Evolutionary conservation across 2,113 vertebrate species (phyloP).

Genomic region (Epinephelus cyanopodus): DNA sequence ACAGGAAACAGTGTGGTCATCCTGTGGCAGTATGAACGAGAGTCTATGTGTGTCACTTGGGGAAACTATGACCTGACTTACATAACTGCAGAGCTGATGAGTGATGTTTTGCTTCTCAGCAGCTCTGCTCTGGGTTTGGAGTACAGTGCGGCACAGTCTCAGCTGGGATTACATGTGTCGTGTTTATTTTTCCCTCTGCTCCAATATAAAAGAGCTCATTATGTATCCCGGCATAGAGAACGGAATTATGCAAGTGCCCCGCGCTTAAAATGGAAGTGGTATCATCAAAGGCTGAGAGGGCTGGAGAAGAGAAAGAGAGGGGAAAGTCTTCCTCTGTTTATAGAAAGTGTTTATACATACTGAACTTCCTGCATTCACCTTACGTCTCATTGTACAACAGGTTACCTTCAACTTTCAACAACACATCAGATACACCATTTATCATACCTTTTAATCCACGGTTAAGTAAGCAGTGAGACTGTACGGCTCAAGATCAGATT

Average conservation of each 20-base stretch:
- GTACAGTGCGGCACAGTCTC: conserved; percentile 2
- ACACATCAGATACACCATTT: background rate
- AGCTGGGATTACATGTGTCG: conserved; percentile 30
- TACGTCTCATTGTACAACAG: background rate
- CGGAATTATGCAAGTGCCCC: background rate
- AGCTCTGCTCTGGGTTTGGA: conserved; percentile 24
- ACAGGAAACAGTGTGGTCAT: conserved; percentile 11
- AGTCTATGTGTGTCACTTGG: conserved; percentile 38
- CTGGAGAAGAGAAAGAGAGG: background rate
- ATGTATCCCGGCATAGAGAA: conserved; percentile 1
- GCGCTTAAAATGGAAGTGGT: background rate
- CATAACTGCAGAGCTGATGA: conserved; percentile 44
- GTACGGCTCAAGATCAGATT: background rate
- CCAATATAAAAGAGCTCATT: conserved; percentile 35
- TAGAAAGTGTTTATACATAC: background rate
- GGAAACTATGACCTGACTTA: conserved; percentile 56
- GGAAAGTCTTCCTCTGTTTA: background rate
- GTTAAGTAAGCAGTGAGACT: background rate
- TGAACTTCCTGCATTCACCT: no score
- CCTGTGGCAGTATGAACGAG: conserved; percentile 3
- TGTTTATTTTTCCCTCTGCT: conserved; percentile 42
- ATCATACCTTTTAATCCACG: background rate
- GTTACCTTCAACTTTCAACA: no score
- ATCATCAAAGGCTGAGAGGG: background rate
- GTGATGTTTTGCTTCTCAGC: conserved; percentile 31